A percentile compares a stretch with the other conserved stretches of the same genome.
Conservation (phyloP, 2,113 vertebrate genomes). For the Podilymbus podiceps region DNA sequence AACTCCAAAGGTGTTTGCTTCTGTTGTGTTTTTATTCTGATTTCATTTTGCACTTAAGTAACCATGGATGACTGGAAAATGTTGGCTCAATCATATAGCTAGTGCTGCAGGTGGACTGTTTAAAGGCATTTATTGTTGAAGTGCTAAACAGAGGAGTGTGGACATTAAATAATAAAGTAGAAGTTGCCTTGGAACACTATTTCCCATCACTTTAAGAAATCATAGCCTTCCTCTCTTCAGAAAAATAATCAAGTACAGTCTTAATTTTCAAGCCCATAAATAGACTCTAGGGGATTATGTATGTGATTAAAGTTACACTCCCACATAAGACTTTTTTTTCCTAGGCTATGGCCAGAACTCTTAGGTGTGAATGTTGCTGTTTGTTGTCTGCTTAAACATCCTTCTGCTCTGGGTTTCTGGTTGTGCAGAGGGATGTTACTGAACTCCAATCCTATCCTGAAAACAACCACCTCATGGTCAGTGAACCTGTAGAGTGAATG, state of each 20-base stretch:
- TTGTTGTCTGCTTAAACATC: neutral
- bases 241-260: neutral
- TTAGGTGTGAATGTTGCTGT: neutral
- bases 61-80: neutral
- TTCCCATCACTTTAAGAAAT: neutral
- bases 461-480: rapidly evolving
- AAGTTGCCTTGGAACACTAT: neutral
- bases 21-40: neutral
- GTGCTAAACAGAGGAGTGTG: neutral
- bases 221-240: neutral
- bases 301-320: neutral
- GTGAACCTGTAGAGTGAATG: neutral
- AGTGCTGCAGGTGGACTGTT: neutral
- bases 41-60: neutral
- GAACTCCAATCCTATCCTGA: neutral
- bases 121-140: neutral
- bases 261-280: neutral
- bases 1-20: neutral
- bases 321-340: neutral
- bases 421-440: neutral
- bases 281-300: neutral
- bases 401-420: neutral
- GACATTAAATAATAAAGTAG: neutral
- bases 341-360: neutral
- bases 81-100: neutral